phyloP scores from a whole-genome alignment of 1,140 invertebrate species.

The Globodera rostochiensis region DNA sequence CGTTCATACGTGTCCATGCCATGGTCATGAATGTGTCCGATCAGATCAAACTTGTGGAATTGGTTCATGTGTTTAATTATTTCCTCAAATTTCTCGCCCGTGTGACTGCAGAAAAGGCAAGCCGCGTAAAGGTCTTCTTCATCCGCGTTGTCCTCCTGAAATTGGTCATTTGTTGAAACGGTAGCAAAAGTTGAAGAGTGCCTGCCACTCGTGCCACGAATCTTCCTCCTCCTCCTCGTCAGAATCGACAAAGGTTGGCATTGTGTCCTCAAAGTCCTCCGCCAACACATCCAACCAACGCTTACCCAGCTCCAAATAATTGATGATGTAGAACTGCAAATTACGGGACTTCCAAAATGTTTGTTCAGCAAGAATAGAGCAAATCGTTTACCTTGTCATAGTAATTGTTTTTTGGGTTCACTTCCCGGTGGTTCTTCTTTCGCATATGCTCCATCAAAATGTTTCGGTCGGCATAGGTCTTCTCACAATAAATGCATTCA shows the following conservation, averaged over 20 bases:
- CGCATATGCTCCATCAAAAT: slow-evolving; percentile 65
- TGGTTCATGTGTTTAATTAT: slow-evolving; percentile 58
- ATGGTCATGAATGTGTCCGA: slow-evolving; percentile 55
- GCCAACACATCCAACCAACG: slow-evolving; percentile 65
- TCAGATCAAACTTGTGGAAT: slow-evolving; percentile 56
- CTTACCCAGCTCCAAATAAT: slow-evolving; percentile 65
- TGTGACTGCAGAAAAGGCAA: slow-evolving; percentile 61
- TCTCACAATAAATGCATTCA: slow-evolving; percentile 66
- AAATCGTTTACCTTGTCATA: slow-evolving; percentile 54
- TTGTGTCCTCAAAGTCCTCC: slow-evolving; percentile 66
- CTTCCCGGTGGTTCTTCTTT: slow-evolving; percentile 64
- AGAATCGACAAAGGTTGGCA: slow-evolving; percentile 64
- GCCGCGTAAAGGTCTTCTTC: slow-evolving; percentile 59
- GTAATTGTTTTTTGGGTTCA: slow-evolving; percentile 65
- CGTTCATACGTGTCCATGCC: slow-evolving; percentile 59
- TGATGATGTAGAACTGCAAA: slow-evolving; percentile 64
- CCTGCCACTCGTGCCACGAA: slow-evolving; percentile 61
- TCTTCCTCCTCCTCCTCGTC: slow-evolving; percentile 63
- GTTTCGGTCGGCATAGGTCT: slow-evolving; percentile 60
- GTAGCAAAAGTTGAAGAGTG: slow-evolving; percentile 25
- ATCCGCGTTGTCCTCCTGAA: slow-evolving; percentile 61
- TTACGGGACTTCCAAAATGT: background rate
- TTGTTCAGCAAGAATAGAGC: background rate
- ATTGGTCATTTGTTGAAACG: background rate
- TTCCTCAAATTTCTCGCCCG: slow-evolving; percentile 43